Base-by-base conservation (phyloP, 2,797 vertebrate species). In the Masticophis lateralis region DNA sequence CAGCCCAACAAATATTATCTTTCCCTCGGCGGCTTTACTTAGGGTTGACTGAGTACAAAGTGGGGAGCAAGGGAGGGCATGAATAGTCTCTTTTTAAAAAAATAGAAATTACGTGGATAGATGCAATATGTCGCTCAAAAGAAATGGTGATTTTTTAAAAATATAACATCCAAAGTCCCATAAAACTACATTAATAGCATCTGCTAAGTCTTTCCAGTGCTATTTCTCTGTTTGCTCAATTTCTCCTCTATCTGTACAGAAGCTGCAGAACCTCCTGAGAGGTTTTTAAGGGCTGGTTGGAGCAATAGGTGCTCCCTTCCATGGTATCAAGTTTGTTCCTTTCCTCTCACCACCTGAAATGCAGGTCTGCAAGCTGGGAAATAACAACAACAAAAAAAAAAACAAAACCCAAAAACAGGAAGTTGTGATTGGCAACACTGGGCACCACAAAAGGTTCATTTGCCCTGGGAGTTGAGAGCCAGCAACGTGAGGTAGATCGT, bases 391-490 rank as follows among this genome's bases (percentile, higher is more conserved):
- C n/a, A 37, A 37, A 37, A 37, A 37, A 1, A 37, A 16, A n/a
- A 88, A 53, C 51, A 55, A 55, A 55, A 53, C 9, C 37, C 37
- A 37, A 61, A 59, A 14, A 53, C 56, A 43, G 32, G 28, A 88
- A 20, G 66, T 57, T 22, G 43, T 83, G 90, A 93, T 89, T 61
- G 88, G 87, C 93, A 89, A 53, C 37, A 61, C 51, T 32, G 56
- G 57, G 57, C 90, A 91, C 69, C 69, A 51, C n/a, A 28, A 93
- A 91, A 91, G 69, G 93, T 93, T 93, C 91, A 66, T 61, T 86
- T 86, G 56, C 56, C 69, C 93, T 89, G 32, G 87, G 27, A 87
- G 51, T 87, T 63, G 20, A 37, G 57, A 90, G 83, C 69, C 83
- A 56, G 56, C 57, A 61, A 28, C 27, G 47, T n/a, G 47, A 66